phyloP scores from a whole-genome alignment of 2,113 vertebrate genomes.

The Thalassoma bifasciatum region DNA sequence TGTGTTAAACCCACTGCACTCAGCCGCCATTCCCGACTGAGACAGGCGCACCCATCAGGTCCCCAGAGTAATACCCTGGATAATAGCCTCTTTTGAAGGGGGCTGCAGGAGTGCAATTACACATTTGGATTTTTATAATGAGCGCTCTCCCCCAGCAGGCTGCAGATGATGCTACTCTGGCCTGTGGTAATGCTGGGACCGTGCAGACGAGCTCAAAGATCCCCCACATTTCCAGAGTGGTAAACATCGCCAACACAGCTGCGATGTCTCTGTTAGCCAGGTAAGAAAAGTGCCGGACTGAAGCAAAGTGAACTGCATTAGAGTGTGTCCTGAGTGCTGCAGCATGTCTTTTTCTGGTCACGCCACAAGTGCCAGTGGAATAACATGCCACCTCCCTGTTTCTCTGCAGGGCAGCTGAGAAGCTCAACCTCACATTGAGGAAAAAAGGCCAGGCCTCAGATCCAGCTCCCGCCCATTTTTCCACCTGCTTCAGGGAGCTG shows the following conservation, averaged over 20 bases:
- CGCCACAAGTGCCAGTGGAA: background rate
- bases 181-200: conserved; percentile 27
- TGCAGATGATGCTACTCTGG: conserved; percentile 50
- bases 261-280: conserved; percentile 78
- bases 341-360: background rate
- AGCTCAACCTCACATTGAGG: conserved; percentile 91
- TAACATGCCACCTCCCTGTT: conserved; percentile 10
- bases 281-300: conserved; percentile 32
- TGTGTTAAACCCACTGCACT: conserved; percentile 43
- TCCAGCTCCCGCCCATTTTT: conserved; percentile 83
- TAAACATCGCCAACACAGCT: conserved; percentile 75
- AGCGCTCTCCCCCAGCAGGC: conserved; percentile 51
- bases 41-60: conserved; percentile 30
- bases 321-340: no score
- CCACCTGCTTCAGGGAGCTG: conserved; percentile 90
- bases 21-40: conserved; percentile 54
- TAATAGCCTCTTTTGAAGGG: conserved; percentile 50
- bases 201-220: conserved; percentile 73
- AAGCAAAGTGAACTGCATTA: background rate
- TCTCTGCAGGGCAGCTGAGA: conserved; percentile 90
- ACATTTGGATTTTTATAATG: conserved; percentile 61
- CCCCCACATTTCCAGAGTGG: conserved; percentile 73
- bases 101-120: conserved; percentile 56
- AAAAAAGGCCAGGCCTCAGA: conserved; percentile 91
- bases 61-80: conserved; percentile 48